Evolutionary conservation across 2,113 vertebrate genomes (phyloP).

Genomic region (Neoarius graeffei): DNA sequence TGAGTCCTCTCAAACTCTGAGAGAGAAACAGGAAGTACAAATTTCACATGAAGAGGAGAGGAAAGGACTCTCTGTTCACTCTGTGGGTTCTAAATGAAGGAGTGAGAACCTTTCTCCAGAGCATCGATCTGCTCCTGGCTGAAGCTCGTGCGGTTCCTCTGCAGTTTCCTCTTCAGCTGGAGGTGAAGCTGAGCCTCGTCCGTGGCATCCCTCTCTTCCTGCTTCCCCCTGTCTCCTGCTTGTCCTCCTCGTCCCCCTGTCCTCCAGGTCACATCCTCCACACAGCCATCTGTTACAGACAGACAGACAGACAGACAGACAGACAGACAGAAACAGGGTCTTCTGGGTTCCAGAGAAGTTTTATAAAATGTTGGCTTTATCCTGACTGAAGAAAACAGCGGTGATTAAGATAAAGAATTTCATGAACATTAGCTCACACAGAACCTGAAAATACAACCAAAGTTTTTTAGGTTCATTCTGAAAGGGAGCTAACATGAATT

Average conservation of each 20-base stretch:
- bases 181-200: slow-evolving; percentile 71
- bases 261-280: slow-evolving; percentile 59
- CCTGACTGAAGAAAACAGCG: background rate
- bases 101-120: slow-evolving; percentile 69
- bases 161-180: slow-evolving; percentile 73
- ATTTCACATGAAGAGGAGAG: background rate
- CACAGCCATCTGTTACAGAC: slow-evolving; percentile 62
- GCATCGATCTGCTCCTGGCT: slow-evolving; percentile 74
- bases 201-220: slow-evolving; percentile 55
- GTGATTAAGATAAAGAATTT: background rate
- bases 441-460: background rate
- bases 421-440: background rate
- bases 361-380: background rate
- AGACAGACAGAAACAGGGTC: background rate
- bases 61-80: background rate
- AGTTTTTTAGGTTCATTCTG: background rate
- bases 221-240: slow-evolving; percentile 48
- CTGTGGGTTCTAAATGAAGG: background rate
- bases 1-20: slow-evolving; percentile 74
- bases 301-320: background rate
- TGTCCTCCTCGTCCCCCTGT: slow-evolving; percentile 40
- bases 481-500: background rate
- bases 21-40: slow-evolving; percentile 7
- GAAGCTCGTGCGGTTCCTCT: slow-evolving; percentile 74
- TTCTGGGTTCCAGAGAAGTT: background rate